Percentiles rank a stretch among this genome's conserved stretches.
Evolutionary conservation across 2,888 invertebrate species (phyloP).

Genomic region (Neoitamus cyanurus): DNA sequence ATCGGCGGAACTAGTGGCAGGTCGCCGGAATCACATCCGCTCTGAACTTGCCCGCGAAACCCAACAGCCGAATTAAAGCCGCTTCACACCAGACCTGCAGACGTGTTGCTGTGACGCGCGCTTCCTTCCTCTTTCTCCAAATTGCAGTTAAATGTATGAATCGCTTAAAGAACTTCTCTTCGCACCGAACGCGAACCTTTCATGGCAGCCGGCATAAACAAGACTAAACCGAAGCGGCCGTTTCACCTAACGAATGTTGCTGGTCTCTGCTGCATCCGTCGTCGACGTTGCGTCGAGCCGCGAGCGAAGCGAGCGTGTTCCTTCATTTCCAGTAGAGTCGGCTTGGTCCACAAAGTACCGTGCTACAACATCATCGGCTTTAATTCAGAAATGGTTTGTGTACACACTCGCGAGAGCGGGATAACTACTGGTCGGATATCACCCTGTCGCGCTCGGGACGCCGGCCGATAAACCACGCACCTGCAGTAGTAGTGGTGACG

Average conservation of each 20-base stretch:
- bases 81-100: background rate
- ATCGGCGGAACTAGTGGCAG: background rate
- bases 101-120: background rate
- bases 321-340: background rate
- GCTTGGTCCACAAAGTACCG: background rate
- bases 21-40: background rate
- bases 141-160: background rate
- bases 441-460: background rate
- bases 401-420: background rate
- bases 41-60: conserved; percentile 6
- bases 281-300: background rate
- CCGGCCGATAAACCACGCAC: background rate
- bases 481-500: background rate
- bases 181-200: conserved; percentile 54
- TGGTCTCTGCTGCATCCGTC: conserved; percentile 1
- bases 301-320: background rate
- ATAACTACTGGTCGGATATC: background rate
- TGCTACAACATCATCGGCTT: background rate
- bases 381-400: conserved; percentile 17
- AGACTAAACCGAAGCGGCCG: conserved; percentile 56
- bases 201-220: conserved; percentile 61
- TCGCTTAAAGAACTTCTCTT: background rate
- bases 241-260: conserved; percentile 24
- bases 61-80: background rate
- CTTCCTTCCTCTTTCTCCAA: background rate